Evolutionary conservation across 2,113 vertebrate species (phyloP).

Genomic region (Gobiocypris rarus): DNA sequence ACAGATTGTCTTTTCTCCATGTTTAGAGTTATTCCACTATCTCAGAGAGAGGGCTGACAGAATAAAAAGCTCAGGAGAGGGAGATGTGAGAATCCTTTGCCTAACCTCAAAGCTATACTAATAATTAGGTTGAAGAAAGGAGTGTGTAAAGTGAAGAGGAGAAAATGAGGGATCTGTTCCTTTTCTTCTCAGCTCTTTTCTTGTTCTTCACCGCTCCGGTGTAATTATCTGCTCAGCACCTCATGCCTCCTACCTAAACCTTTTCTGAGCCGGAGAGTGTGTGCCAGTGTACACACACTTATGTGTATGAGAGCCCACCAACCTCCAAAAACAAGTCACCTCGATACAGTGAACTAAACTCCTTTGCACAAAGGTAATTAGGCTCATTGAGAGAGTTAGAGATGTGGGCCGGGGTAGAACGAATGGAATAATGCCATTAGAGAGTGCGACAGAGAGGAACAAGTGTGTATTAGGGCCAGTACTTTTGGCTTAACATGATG

Average conservation of each 20-base stretch:
- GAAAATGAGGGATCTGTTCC: conserved; percentile 10
- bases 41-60: conserved; percentile 10
- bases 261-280: conserved; percentile 6
- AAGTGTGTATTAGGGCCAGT: background rate
- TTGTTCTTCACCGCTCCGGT: conserved; percentile 35
- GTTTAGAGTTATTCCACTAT: conserved; percentile 7
- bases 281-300: background rate
- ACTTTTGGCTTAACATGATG: background rate
- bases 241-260: conserved; percentile 30
- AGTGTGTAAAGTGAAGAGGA: conserved; percentile 25
- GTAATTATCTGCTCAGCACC: conserved; percentile 45
- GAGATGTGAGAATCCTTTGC: conserved; percentile 25
- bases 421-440: conserved; percentile 10
- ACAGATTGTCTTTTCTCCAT: background rate
- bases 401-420: conserved; percentile 53
- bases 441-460: background rate
- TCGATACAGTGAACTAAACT: conserved; percentile 41
- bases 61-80: conserved; percentile 24
- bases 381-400: conserved; percentile 16
- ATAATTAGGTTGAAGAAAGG: conserved; percentile 44
- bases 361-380: conserved; percentile 43
- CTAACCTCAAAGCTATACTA: conserved; percentile 21
- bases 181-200: conserved; percentile 29
- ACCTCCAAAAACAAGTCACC: conserved; percentile 50
- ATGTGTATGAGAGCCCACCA: conserved; percentile 17